Evolutionary conservation across 2,888 invertebrate genomes (phyloP).

Genomic region (Heteropelma amictum): DNA sequence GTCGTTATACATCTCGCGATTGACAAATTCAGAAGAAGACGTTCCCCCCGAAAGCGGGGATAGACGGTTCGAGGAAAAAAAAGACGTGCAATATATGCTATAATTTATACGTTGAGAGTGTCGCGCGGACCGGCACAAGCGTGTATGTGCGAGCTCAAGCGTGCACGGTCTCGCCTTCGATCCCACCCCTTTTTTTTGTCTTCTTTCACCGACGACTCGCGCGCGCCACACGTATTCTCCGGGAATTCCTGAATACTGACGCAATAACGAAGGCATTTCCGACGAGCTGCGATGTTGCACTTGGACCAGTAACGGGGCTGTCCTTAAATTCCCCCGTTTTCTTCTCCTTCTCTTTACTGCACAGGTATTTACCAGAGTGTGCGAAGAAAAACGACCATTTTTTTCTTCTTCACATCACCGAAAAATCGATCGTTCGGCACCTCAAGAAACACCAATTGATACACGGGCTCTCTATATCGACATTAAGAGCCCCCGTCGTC

Average conservation of each 20-base stretch:
- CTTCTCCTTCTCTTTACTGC: not conserved
- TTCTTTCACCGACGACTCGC: slow-evolving; percentile 18
- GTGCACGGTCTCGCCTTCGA: slow-evolving; percentile 19
- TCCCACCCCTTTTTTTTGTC: not conserved
- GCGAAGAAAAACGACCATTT: not conserved
- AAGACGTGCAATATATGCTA: no score
- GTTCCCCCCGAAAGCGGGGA: slow-evolving; percentile 34
- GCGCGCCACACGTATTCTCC: slow-evolving; percentile 56
- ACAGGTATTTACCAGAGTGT: not conserved
- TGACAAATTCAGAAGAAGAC: no score
- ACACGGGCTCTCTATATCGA: no score
- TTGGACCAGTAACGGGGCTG: slow-evolving; percentile 63
- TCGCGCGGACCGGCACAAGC: slow-evolving; percentile 10
- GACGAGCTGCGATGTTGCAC: slow-evolving; percentile 71
- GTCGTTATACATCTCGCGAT: no score
- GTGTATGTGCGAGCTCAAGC: not conserved
- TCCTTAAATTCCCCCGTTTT: not conserved
- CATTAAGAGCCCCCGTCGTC: no score
- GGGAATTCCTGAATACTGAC: slow-evolving; percentile 75
- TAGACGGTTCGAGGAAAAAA: slow-evolving; percentile 31
- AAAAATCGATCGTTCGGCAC: not conserved
- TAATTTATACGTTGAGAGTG: slow-evolving; percentile 42
- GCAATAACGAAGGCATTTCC: slow-evolving; percentile 76
- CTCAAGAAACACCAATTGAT: no score
- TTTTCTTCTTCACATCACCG: not conserved